Evolutionary conservation across 37 sponge, comb jelly and placozoan genomes (phyloP).

Genomic region (Dysidea cf. avara): DNA sequence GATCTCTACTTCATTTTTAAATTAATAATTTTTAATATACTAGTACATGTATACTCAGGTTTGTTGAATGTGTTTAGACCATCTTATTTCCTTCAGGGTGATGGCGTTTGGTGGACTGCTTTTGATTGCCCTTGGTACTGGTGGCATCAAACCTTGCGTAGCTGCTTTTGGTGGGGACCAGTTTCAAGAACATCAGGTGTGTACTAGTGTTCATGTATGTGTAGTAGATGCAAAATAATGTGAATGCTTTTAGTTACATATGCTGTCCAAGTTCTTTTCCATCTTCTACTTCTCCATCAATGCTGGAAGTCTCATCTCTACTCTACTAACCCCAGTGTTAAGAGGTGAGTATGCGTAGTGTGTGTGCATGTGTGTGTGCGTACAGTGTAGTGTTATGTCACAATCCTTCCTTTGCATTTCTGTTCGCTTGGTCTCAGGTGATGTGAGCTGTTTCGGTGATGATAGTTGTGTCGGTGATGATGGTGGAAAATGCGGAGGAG

Average conservation of each 20-base stretch:
- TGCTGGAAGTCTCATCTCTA: conserved; percentile 94
- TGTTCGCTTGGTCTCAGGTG: no score
- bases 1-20: no score
- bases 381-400: no score
- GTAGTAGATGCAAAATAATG: no score
- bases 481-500: conserved; percentile 46
- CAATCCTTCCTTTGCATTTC: no score
- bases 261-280: conserved; percentile 80
- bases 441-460: conserved; percentile 52
- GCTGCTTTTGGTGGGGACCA: conserved; percentile 99
- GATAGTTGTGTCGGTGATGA: conserved; percentile 18
- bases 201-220: no score
- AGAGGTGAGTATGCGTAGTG: conserved; percentile 61
- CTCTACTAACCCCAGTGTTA: conserved; percentile 87
- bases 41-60: no score
- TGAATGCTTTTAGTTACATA: neutral
- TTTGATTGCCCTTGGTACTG: conserved; percentile 95
- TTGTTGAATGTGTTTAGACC: no score
- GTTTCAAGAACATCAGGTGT: conserved; percentile 78
- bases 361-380: no score
- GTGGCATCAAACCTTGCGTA: conserved; percentile 99
- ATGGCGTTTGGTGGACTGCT: conserved; percentile 75
- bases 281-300: conserved; percentile 98
- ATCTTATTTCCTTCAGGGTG: conserved; percentile 35
- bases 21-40: no score